phyloP scores from a whole-genome alignment of 2,888 invertebrate species.

The Nymphalis urticae region DNA sequence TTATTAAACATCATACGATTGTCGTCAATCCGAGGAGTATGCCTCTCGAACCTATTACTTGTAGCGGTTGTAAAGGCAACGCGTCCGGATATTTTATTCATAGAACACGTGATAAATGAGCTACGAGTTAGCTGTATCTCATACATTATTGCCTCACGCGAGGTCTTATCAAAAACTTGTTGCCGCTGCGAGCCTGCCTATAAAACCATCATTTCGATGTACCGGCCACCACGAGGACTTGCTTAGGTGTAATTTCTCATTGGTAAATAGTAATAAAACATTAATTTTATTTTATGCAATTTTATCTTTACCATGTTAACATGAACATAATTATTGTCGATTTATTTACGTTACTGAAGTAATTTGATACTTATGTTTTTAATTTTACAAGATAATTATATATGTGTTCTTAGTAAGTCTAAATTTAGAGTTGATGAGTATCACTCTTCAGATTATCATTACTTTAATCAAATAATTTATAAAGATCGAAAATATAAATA shows the following conservation, averaged over 20 bases:
- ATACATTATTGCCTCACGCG: slow-evolving; percentile 77
- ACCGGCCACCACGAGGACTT: slow-evolving; percentile 63
- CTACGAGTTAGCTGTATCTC: slow-evolving; percentile 70
- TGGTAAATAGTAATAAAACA: slow-evolving; percentile 59
- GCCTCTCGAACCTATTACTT: slow-evolving; percentile 31
- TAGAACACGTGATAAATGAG: slow-evolving; percentile 76
- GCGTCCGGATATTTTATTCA: slow-evolving; percentile 77
- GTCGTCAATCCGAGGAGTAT: slow-evolving; percentile 15
- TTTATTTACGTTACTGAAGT: too few species aligned
- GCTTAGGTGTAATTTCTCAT: slow-evolving; percentile 68
- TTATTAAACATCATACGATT: slow-evolving; percentile 12
- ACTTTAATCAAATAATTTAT: too few species aligned
- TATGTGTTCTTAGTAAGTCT: not conserved
- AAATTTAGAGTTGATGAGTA: too few species aligned
- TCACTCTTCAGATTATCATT: too few species aligned
- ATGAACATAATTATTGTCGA: not conserved
- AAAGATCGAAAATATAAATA: too few species aligned
- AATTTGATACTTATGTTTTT: not conserved
- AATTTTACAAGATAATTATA: not conserved
- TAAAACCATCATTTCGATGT: slow-evolving; percentile 59
- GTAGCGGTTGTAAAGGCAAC: slow-evolving; percentile 69
- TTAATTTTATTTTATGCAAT: slow-evolving; percentile 61
- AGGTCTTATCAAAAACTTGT: slow-evolving; percentile 78
- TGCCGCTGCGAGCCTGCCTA: slow-evolving; percentile 63
- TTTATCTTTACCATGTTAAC: slow-evolving; percentile 53